Evolutionary conservation across 1,140 invertebrate species (phyloP).

Genomic region (Camponotus pennsylvanicus): DNA sequence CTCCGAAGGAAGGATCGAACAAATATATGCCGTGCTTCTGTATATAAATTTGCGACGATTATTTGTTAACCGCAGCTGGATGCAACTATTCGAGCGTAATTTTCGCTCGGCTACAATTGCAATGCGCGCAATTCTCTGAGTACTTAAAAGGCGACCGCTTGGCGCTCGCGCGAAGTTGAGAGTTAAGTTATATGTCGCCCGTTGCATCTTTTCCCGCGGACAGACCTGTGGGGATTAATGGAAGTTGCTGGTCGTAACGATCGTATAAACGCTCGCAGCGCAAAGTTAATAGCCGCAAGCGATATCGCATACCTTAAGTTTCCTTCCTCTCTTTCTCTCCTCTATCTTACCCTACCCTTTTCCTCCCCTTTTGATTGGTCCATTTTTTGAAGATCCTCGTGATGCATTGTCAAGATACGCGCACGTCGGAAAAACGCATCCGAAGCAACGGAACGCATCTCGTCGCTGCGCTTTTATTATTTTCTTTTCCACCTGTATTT

Average conservation of each 20-base stretch:
- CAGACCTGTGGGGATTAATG: constrained; percentile 33
- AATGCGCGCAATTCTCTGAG: background rate
- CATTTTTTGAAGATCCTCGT: constrained; percentile 30
- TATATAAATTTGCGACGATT: background rate
- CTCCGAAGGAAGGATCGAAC: background rate
- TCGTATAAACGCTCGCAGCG: constrained; percentile 38
- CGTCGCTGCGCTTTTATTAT: constrained; percentile 7
- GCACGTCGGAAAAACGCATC: background rate
- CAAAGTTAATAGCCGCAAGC: constrained; percentile 46
- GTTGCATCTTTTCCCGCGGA: constrained; percentile 5
- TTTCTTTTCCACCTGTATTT: constrained; percentile 7
- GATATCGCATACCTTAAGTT: constrained; percentile 19
- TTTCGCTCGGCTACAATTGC: background rate
- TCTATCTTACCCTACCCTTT: no score
- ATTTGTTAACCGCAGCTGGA: background rate
- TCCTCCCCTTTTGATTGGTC: constrained; percentile 15
- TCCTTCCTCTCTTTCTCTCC: no score
- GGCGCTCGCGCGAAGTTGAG: background rate
- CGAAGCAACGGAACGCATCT: constrained; percentile 6
- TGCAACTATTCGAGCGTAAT: background rate
- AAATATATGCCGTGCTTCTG: background rate
- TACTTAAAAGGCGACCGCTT: background rate
- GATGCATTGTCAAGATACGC: constrained; percentile 8
- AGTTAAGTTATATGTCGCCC: background rate
- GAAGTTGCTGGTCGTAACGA: constrained; percentile 24